Base-by-base conservation (phyloP, 2,113 vertebrate genomes). In the Acanthochromis polyacanthus region DNA sequence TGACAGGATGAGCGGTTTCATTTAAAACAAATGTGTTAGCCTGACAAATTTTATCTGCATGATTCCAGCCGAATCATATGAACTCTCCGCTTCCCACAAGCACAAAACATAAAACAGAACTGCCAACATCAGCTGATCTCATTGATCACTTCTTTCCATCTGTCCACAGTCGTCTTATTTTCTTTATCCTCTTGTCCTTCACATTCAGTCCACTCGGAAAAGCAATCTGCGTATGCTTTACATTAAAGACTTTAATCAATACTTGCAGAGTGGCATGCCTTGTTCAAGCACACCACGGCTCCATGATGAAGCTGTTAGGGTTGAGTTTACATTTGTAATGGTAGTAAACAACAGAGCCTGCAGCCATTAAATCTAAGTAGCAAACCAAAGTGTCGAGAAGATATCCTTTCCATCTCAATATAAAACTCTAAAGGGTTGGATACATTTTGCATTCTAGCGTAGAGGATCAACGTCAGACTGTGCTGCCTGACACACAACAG, bases 261-360 rank as follows among this genome's bases (percentile, higher is more conserved):
- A 68, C 30, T 61, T 50, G 0, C 40, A 71, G 22, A 73, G 38
- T n/a, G 38, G 23, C 48, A 28, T 50, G 5, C 4, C 36, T 1
- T 62, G 59, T 23, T 63, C 38, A 53, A 55, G 53, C 36, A 73
- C 71, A 28, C 17, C 38, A 46, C 53, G 46, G 30, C 25, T 58
- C 5, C 16, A 68, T 10, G 8, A 15, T 51, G 16, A 19, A 51
- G 48, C 16, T 51, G n/a, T n/a, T n/a, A n/a, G 10, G 19, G 16
- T 3, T 51, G 23, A n/a, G 20, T 55, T 55, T 55, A 55, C 12
- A 15, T 55, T 55, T 55, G 20, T 23, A 25, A 25, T 25, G 12
- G 52, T 22, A 5, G 52, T 23, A 55, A 50, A 50, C 48, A 50
- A 19, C 0, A 50, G 48, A 50, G 48, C 5, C 1, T 7, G 48